These are phyloP conservation scores for Acanthacorydalis orientalis DNA, from an alignment of 2,888 invertebrate genomes.

Conservation along the genomic window DNA sequence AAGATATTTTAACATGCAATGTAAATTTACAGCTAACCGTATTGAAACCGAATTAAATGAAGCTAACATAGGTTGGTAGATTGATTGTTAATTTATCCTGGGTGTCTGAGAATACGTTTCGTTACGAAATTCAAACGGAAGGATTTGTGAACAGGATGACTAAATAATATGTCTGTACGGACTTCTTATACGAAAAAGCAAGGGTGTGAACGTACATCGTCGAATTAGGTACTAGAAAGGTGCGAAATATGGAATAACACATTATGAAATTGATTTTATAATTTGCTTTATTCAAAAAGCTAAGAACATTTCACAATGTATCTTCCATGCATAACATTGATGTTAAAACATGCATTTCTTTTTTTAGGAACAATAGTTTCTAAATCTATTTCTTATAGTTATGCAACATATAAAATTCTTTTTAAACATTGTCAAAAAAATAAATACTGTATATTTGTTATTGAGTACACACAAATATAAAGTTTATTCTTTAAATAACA, in stretches of 20 bases:
- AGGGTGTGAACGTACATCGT: too few relatives aligned
- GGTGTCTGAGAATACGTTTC: constrained; percentile 11
- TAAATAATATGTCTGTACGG: not conserved
- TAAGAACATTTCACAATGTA: constrained; percentile 40
- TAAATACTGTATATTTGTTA: not conserved
- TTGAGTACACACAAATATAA: not conserved
- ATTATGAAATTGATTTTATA: constrained; percentile 47
- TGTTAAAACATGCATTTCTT: constrained; percentile 10
- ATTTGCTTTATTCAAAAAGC: constrained; percentile 48
- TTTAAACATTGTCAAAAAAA: constrained; percentile 1
- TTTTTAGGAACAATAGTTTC: constrained; percentile 10
- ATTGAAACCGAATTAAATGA: too few relatives aligned
- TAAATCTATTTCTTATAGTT: constrained; percentile 10
- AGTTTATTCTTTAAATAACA: too few relatives aligned
- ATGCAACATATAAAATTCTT: not conserved
- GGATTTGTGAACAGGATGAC: not conserved
- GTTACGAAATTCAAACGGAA: not conserved
- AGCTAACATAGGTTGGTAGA: too few relatives aligned
- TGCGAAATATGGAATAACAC: constrained; percentile 41
- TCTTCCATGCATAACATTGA: constrained; percentile 37
- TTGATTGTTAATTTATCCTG: too few relatives aligned
- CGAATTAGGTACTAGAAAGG: constrained; percentile 6
- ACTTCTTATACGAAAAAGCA: not conserved
- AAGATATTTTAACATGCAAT: too few relatives aligned
- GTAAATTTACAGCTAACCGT: too few relatives aligned